These are phyloP conservation scores for Urosaurus nigricauda DNA, from an alignment of 2,797 vertebrate genomes.

Conservation along the genomic window DNA sequence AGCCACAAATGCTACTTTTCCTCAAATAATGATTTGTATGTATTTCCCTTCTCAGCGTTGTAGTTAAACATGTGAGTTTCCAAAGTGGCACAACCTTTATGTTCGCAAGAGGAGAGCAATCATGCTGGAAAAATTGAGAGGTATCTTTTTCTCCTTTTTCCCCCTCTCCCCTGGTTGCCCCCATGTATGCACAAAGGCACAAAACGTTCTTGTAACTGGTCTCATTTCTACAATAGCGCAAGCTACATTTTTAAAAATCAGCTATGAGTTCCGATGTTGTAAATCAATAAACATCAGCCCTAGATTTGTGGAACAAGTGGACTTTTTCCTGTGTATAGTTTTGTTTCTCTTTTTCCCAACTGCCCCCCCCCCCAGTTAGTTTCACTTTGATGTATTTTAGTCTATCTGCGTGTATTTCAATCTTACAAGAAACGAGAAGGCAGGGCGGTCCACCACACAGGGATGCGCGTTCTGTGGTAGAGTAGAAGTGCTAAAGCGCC, in stretches of 20 bases:
- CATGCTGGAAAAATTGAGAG: constrained; percentile 45
- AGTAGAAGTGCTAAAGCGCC: background rate
- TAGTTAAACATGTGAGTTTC: background rate
- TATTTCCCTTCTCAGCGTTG: constrained; percentile 39
- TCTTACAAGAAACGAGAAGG: constrained; percentile 55
- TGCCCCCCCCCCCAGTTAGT: background rate
- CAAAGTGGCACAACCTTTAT: constrained; percentile 49
- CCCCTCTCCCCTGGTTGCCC: background rate
- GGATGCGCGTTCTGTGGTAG: constrained; percentile 22
- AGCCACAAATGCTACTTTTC: constrained; percentile 54
- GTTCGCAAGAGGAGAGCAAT: constrained; percentile 46
- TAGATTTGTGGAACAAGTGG: constrained; percentile 67
- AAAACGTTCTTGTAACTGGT: constrained; percentile 70
- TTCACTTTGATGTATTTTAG: constrained; percentile 42
- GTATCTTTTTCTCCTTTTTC: constrained; percentile 55
- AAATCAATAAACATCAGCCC: constrained; percentile 68
- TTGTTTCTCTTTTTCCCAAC: constrained; percentile 19
- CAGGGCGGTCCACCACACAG: constrained; percentile 21
- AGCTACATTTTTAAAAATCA: constrained; percentile 50
- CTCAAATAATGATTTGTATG: constrained; percentile 27
- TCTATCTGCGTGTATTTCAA: constrained; percentile 50
- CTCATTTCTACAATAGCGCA: constrained; percentile 57
- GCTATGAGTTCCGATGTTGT: constrained; percentile 51
- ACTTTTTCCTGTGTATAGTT: constrained; percentile 64
- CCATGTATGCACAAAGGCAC: constrained; percentile 46